These are phyloP conservation scores for Drosophila setifemur DNA, from an alignment of 1,140 invertebrate genomes.

Conservation along the genomic window DNA sequence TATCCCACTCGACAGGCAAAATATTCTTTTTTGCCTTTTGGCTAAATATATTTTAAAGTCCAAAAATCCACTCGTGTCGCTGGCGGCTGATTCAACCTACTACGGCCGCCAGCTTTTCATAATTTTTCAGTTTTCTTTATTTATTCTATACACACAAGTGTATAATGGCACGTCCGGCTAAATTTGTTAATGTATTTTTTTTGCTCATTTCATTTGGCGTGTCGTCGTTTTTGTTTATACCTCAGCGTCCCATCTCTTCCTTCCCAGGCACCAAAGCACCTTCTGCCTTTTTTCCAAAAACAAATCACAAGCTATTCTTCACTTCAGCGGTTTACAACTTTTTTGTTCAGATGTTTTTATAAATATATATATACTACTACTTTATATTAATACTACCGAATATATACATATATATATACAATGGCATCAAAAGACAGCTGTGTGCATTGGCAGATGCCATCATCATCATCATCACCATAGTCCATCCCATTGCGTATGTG, in stretches of 20 bases:
- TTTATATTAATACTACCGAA: too few relatives aligned
- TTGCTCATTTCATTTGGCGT: conserved; percentile 34
- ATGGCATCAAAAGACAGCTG: conserved; percentile 73
- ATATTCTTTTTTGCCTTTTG: conserved; percentile 56
- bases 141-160: conserved; percentile 57
- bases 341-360: conserved; percentile 47
- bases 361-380: conserved; percentile 15
- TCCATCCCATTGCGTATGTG: conserved; percentile 56
- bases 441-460: conserved; percentile 68
- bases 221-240: conserved; percentile 75
- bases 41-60: conserved; percentile 79
- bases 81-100: conserved; percentile 31
- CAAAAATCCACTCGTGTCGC: conserved; percentile 62
- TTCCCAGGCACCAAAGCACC: too few relatives aligned
- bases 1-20: conserved; percentile 64
- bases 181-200: not conserved
- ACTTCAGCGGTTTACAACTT: conserved; percentile 62
- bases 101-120: conserved; percentile 72
- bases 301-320: conserved; percentile 59
- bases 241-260: conserved; percentile 2
- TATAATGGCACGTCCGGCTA: conserved; percentile 21
- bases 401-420: conserved; percentile 1
- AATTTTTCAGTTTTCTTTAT: conserved; percentile 77
- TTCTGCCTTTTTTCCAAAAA: too few relatives aligned
- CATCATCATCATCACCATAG: conserved; percentile 24